These are phyloP conservation scores for Pachliopta kotzebuea DNA, from an alignment of 2,888 invertebrate genomes.

Conservation along the genomic window DNA sequence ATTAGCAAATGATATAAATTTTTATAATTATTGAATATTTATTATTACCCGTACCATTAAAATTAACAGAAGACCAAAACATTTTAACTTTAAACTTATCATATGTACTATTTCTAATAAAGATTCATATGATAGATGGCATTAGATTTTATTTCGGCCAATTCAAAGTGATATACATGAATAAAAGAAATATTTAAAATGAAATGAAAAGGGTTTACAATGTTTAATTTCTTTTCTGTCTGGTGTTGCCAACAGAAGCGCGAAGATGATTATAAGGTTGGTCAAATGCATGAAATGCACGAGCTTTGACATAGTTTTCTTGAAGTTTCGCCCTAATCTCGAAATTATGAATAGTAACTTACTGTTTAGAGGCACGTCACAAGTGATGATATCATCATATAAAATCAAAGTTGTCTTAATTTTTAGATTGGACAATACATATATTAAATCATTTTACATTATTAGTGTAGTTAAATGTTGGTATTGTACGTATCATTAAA, in stretches of 20 bases:
- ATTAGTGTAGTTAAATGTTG: neutral
- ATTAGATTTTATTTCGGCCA: neutral
- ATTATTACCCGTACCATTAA: too few relatives aligned
- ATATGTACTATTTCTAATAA: too few relatives aligned
- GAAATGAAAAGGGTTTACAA: neutral
- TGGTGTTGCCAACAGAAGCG: slow-evolving; percentile 25
- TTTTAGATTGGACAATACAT: neutral
- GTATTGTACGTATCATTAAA: neutral
- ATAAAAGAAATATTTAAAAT: neutral
- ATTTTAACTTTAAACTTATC: too few relatives aligned
- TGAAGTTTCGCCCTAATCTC: neutral
- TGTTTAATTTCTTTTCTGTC: slow-evolving; percentile 14
- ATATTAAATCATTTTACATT: neutral
- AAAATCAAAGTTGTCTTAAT: neutral
- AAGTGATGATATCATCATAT: neutral
- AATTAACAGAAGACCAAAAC: too few relatives aligned
- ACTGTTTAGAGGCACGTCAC: slow-evolving; percentile 1
- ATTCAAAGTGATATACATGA: neutral
- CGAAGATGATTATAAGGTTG: slow-evolving; percentile 25
- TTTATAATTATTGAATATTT: too few relatives aligned
- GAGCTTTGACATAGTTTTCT: slow-evolving; percentile 4
- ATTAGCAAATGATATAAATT: too few relatives aligned
- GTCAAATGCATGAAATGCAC: slow-evolving; percentile 21
- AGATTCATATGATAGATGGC: too few relatives aligned
- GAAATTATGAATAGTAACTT: neutral